Evolutionary conservation across 2,113 vertebrate species (phyloP).

Genomic region (Phocoena sinus): DNA sequence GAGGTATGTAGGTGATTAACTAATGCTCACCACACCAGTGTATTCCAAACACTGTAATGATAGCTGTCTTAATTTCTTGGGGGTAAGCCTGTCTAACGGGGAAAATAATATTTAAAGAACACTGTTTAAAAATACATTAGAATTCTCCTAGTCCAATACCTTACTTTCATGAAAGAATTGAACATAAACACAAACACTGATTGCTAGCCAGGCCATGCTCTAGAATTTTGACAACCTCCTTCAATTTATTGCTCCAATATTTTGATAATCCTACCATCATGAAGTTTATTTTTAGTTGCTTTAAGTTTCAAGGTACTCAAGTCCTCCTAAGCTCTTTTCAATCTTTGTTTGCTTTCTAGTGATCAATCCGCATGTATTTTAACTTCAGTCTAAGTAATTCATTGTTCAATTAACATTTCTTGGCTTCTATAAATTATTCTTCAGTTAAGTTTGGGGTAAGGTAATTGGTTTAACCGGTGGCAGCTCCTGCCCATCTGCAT

Average conservation of each 20-base stretch:
- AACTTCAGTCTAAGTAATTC: slow-evolving; percentile 42
- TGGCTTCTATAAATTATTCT: slow-evolving; percentile 49
- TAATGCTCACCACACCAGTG: not conserved
- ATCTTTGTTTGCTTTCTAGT: slow-evolving; percentile 48
- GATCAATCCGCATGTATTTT: slow-evolving; percentile 38
- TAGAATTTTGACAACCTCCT: not conserved
- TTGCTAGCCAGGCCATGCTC: not conserved
- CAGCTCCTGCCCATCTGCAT: not conserved
- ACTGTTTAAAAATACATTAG: not conserved
- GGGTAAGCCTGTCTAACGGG: not conserved
- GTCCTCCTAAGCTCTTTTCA: slow-evolving; percentile 20
- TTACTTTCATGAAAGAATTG: not conserved
- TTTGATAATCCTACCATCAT: not conserved
- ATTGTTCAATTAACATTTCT: slow-evolving; percentile 59
- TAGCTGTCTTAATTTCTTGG: not conserved
- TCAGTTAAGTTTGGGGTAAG: slow-evolving; percentile 36
- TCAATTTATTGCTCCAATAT: not conserved
- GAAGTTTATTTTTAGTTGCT: not conserved
- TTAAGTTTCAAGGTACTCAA: not conserved
- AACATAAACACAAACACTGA: not conserved
- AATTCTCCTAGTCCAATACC: not conserved
- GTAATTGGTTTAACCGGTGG: slow-evolving; percentile 35
- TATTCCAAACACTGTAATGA: not conserved
- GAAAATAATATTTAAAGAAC: not conserved
- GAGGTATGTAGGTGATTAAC: not conserved